These are phyloP conservation scores for Hucho hucho DNA, from an alignment of 2,113 vertebrate species.

Conservation along the genomic window DNA sequence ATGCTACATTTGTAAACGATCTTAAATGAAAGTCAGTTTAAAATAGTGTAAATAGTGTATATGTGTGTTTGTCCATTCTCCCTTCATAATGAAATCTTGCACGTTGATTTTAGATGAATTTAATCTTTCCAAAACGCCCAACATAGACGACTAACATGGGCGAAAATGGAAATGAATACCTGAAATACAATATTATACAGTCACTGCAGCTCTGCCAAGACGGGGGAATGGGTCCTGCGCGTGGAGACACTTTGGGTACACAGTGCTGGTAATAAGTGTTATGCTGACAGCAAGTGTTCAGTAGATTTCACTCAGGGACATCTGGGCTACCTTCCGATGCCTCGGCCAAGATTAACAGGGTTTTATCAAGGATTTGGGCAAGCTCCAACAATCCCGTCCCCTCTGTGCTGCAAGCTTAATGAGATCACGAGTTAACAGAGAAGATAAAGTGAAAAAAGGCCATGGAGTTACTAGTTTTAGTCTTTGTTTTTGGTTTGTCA, in stretches of 20 bases:
- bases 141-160: too few species aligned
- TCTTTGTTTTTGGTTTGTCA: not conserved
- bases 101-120: too few species aligned
- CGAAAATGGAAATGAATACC: too few species aligned
- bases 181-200: too few species aligned
- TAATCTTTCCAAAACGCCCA: too few species aligned
- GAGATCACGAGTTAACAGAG: not conserved
- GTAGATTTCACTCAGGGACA: conserved; percentile 35
- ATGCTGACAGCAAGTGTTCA: conserved; percentile 44
- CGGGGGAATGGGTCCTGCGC: too few species aligned
- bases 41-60: too few species aligned
- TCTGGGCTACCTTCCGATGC: conserved; percentile 22
- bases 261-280: conserved; percentile 36
- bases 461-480: not conserved
- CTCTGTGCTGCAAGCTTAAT: conserved; percentile 20
- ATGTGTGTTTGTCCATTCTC: too few species aligned
- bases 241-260: too few species aligned
- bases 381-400: conserved; percentile 6
- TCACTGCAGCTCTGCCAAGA: not conserved
- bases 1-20: not conserved
- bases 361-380: conserved; percentile 30
- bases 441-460: not conserved
- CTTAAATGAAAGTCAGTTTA: too few species aligned
- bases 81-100: too few species aligned
- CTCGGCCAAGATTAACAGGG: conserved; percentile 31